phyloP scores from a whole-genome alignment of 2,797 vertebrate genomes.

The Micrastur ruficollis region DNA sequence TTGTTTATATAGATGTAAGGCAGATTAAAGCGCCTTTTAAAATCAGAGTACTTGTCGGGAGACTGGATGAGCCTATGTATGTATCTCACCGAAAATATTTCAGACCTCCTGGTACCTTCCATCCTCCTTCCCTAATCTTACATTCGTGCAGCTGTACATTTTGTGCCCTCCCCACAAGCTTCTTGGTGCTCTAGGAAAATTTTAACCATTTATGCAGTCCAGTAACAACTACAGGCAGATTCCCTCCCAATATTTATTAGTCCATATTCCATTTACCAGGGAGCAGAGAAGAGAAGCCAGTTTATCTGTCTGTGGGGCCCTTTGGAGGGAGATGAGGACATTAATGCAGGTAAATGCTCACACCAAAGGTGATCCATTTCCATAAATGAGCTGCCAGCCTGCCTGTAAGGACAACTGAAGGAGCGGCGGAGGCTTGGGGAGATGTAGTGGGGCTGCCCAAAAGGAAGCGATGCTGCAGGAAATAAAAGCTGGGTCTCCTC shows the following conservation, averaged over 20 bases:
- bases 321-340: neutral
- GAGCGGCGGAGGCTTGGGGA: neutral
- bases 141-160: neutral
- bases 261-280: neutral
- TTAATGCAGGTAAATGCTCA: neutral
- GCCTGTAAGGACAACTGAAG: neutral
- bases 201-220: neutral
- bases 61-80: neutral
- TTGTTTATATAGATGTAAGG: neutral
- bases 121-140: neutral
- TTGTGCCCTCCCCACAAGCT: neutral
- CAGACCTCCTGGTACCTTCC: neutral
- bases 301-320: neutral
- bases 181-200: neutral
- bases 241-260: neutral
- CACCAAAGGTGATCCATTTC: neutral
- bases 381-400: neutral
- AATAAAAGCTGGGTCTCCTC: neutral
- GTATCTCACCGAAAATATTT: neutral
- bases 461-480: neutral
- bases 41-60: neutral
- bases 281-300: neutral
- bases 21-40: conserved; percentile 2
- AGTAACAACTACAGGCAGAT: neutral
- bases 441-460: neutral